Percentiles rank a stretch among this genome's conserved stretches.
Evolutionary conservation across 2,113 vertebrate genomes (phyloP).

Genomic region (Lagenorhynchus albirostris): DNA sequence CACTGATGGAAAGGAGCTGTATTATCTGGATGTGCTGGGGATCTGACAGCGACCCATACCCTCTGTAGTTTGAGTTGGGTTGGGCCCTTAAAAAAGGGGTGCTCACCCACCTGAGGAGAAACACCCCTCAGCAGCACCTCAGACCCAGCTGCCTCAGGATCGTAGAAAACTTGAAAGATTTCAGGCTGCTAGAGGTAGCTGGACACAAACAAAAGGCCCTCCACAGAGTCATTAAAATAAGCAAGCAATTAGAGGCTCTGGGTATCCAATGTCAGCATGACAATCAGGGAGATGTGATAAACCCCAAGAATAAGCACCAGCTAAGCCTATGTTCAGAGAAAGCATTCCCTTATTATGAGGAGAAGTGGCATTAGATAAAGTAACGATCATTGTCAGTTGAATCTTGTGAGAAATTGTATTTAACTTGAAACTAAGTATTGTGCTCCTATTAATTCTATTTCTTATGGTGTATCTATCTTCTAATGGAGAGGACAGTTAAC

Average conservation of each 20-base stretch:
- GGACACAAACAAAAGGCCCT: not conserved
- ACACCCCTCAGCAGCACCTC: not conserved
- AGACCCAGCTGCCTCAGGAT: not conserved
- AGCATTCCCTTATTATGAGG: not conserved
- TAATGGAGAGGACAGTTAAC: not conserved
- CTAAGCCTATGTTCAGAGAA: conserved; percentile 7
- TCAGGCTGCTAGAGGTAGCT: not conserved
- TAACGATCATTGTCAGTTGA: not conserved
- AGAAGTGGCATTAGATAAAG: not conserved
- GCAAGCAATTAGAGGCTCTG: not conserved
- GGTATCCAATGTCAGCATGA: not conserved
- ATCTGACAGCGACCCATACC: not conserved
- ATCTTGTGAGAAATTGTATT: not conserved
- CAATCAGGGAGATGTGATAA: not conserved
- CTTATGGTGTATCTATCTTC: not conserved
- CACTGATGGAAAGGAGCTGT: not conserved
- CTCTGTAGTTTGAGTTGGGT: not conserved
- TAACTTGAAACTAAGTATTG: not conserved
- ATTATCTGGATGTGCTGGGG: not conserved
- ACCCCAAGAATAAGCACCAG: not conserved
- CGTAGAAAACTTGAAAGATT: not conserved
- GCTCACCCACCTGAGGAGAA: not conserved
- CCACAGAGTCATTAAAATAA: conserved; percentile 28
- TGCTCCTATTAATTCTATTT: conserved; percentile 34
- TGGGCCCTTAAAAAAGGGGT: not conserved